Evolutionary conservation across 2,797 vertebrate genomes (phyloP).

Genomic region (Chaetophractus vellerosus): DNA sequence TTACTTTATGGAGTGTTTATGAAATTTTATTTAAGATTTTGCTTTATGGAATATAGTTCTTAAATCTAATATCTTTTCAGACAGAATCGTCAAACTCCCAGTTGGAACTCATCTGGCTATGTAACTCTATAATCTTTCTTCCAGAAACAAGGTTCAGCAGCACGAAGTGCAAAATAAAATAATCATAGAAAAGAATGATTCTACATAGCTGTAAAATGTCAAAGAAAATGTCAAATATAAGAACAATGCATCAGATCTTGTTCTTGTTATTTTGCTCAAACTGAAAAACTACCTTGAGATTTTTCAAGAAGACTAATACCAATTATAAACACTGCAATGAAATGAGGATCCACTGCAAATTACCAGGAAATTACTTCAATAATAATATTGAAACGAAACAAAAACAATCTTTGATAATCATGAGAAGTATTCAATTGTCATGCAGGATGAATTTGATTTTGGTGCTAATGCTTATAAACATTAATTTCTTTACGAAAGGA

Average conservation of each 20-base stretch:
- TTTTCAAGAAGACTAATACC: constrained; percentile 57
- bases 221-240: constrained; percentile 76
- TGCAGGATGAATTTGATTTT: constrained; percentile 51
- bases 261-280: constrained; percentile 58
- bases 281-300: constrained; percentile 53
- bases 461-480: constrained; percentile 34
- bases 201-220: constrained; percentile 71
- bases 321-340: constrained; percentile 67
- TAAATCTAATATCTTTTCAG: constrained; percentile 7
- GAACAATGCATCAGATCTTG: constrained; percentile 15
- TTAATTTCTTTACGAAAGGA: constrained; percentile 70
- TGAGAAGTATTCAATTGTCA: constrained; percentile 56
- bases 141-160: neutral
- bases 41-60: neutral
- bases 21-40: constrained; percentile 26
- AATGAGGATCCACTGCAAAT: constrained; percentile 72
- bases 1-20: neutral
- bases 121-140: neutral
- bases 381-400: neutral
- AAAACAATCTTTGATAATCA: constrained; percentile 15
- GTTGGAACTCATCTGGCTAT: neutral
- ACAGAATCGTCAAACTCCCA: neutral
- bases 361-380: constrained; percentile 76
- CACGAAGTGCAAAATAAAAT: constrained; percentile 1
- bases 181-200: constrained; percentile 54